Evolutionary conservation across 2,888 invertebrate genomes (phyloP).

Genomic region (Cryptus armator): DNA sequence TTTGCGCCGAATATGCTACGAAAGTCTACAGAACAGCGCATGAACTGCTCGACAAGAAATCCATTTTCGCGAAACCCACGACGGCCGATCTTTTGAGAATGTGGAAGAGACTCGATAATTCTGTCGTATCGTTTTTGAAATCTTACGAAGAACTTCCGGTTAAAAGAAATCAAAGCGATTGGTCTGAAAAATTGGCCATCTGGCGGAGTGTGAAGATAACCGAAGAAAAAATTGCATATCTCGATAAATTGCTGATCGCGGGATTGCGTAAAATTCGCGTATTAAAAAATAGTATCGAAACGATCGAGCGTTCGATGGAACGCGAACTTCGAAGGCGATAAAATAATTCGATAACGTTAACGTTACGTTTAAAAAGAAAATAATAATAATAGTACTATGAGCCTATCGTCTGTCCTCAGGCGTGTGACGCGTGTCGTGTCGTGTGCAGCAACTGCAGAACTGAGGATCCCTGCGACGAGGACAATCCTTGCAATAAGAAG

Average conservation of each 20-base stretch:
- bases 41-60: not conserved
- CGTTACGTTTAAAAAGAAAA: constrained; percentile 44
- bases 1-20: not conserved
- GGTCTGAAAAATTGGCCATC: constrained; percentile 1
- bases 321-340: constrained; percentile 32
- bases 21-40: not conserved
- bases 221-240: constrained; percentile 13
- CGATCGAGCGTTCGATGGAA: constrained; percentile 29
- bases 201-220: not conserved
- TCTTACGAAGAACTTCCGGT: constrained; percentile 6
- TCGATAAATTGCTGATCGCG: not conserved
- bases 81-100: constrained; percentile 18
- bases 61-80: not conserved
- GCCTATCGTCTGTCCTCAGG: constrained; percentile 78
- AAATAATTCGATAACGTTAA: constrained; percentile 18
- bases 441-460: constrained; percentile 64
- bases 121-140: constrained; percentile 19
- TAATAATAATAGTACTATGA: constrained; percentile 57
- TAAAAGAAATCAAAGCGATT: not conserved
- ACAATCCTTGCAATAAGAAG: constrained; percentile 33
- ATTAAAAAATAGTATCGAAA: constrained; percentile 41
- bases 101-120: constrained; percentile 44
- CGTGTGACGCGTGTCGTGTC: constrained; percentile 66
- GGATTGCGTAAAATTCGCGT: constrained; percentile 25
- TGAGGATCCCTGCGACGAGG: constrained; percentile 51